These are phyloP conservation scores for Atopsyche davidsoni DNA, from an alignment of 1,140 invertebrate genomes.

Conservation along the genomic window DNA sequence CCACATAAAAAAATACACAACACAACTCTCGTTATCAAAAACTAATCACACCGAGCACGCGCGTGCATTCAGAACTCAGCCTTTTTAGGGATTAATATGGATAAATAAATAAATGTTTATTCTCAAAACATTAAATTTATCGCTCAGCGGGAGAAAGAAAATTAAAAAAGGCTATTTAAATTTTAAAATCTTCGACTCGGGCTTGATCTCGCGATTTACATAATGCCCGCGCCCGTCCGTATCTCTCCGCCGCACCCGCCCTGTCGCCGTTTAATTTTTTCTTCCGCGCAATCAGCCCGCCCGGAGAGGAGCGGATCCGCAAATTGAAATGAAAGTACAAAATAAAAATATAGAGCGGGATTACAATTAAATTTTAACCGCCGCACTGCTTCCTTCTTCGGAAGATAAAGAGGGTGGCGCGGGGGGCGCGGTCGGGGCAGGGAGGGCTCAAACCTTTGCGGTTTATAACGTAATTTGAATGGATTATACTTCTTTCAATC, in stretches of 20 bases:
- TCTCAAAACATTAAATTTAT: no score
- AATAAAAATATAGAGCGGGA: constrained; percentile 32
- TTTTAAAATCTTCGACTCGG: no score
- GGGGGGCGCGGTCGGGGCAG: constrained; percentile 4
- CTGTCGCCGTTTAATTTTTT: constrained; percentile 17
- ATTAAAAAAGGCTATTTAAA: no score
- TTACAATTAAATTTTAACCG: constrained; percentile 32
- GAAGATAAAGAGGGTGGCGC: constrained; percentile 18
- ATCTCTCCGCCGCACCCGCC: constrained; percentile 16
- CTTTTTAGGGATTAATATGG: no score
- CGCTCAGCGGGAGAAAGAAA: no score
- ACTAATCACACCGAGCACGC: no score
- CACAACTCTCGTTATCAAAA: no score
- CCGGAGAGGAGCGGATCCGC: constrained; percentile 12
- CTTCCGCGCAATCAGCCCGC: constrained; percentile 11
- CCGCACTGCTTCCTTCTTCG: constrained; percentile 21
- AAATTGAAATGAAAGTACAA: constrained; percentile 29
- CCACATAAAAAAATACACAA: no score
- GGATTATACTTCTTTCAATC: constrained; percentile 13
- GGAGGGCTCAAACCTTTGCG: constrained; percentile 5
- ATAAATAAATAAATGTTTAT: no score
- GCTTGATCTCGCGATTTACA: constrained; percentile 2
- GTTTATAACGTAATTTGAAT: constrained; percentile 21
- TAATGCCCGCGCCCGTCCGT: constrained; percentile 1
- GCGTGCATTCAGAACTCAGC: no score